A percentile compares a stretch with the other conserved stretches of the same genome.
These are phyloP conservation scores for Novumbra hubbsi DNA, from an alignment of 2,797 vertebrate genomes.

Conservation along the genomic window DNA sequence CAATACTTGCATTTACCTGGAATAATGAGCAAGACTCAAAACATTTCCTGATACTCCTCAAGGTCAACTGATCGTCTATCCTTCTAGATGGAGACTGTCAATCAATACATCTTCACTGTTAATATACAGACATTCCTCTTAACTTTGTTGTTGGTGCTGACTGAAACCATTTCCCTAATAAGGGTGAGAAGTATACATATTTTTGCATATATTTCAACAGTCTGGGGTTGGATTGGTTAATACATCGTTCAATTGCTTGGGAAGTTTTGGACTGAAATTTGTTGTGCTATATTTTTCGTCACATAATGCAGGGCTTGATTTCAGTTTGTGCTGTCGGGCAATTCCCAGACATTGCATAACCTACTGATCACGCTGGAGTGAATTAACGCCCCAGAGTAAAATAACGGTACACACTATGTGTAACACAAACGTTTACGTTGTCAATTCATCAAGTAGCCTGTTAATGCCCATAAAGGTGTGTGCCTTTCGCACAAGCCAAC, in stretches of 20 bases:
- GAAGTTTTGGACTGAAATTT: no score
- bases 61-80: neutral
- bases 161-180: neutral
- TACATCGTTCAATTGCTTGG: no score
- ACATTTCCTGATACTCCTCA: neutral
- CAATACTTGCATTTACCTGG: neutral
- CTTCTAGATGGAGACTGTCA: neutral
- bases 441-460: neutral
- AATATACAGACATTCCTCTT: neutral
- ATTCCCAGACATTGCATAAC: no score
- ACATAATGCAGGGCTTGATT: no score
- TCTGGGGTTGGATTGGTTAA: no score
- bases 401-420: slow-evolving; percentile 1
- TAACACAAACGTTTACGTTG: neutral
- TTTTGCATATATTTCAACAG: no score
- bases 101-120: neutral
- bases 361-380: no score
- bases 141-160: neutral
- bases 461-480: neutral
- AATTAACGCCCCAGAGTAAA: no score
- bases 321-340: no score
- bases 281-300: no score
- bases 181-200: no score
- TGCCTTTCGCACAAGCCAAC: neutral
- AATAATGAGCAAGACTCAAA: neutral